Evolutionary conservation across 2,797 vertebrate species (phyloP).

Genomic region (Semaprochilodus insignis): DNA sequence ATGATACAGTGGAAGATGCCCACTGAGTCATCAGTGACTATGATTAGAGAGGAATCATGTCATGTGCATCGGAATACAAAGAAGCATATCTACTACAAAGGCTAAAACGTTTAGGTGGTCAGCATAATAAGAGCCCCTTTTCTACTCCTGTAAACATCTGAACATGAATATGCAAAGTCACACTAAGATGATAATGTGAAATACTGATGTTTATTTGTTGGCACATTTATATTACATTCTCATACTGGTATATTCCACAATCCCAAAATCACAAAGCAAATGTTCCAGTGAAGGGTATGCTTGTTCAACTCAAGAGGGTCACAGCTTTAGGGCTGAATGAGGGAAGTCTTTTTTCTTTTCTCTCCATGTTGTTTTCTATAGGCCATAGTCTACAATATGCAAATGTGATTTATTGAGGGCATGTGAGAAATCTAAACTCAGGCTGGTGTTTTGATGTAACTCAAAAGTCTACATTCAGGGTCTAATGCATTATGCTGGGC

Average conservation of each 20-base stretch:
- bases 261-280: slow-evolving; percentile 76
- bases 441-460: slow-evolving; percentile 15
- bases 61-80: no score
- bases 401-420: background rate
- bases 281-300: slow-evolving; percentile 72
- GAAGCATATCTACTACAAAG: no score
- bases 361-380: background rate
- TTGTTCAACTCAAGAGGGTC: slow-evolving; percentile 33
- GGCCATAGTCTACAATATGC: background rate
- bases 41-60: no score
- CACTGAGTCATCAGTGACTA: no score
- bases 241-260: slow-evolving; percentile 79
- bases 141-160: no score
- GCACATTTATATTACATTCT: slow-evolving; percentile 88
- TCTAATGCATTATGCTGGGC: slow-evolving; percentile 5
- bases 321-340: slow-evolving; percentile 40
- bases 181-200: slow-evolving; percentile 69
- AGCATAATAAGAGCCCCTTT: no score
- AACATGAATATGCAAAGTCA: background rate
- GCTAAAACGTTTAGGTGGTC: no score
- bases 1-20: no score
- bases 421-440: background rate
- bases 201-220: slow-evolving; percentile 90
- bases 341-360: background rate
- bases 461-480: slow-evolving; percentile 24